These are phyloP conservation scores for Eupeodes corollae DNA, from an alignment of 1,140 invertebrate species.

Conservation along the genomic window DNA sequence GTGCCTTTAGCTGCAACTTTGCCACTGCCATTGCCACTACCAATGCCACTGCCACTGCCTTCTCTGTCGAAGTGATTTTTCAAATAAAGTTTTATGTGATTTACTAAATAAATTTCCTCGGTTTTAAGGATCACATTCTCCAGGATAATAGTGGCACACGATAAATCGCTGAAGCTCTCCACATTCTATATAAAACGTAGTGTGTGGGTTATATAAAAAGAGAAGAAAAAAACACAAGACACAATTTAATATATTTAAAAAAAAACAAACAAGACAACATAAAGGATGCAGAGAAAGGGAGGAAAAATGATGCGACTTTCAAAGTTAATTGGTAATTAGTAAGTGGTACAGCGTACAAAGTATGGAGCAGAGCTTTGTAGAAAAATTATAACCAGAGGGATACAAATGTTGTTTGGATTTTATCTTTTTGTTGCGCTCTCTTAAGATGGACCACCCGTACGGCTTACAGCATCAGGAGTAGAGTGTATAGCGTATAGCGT, in stretches of 20 bases:
- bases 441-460: too few species aligned
- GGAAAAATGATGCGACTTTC: too few species aligned
- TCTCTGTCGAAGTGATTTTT: slow-evolving; percentile 27
- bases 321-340: too few species aligned
- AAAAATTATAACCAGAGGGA: too few species aligned
- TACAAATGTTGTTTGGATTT: too few species aligned
- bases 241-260: neutral
- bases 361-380: too few species aligned
- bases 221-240: neutral
- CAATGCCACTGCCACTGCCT: too few species aligned
- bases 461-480: too few species aligned
- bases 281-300: neutral
- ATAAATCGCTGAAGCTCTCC: slow-evolving; percentile 35
- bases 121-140: slow-evolving; percentile 35
- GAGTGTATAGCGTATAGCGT: too few species aligned
- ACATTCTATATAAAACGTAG: slow-evolving; percentile 19
- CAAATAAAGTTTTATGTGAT: slow-evolving; percentile 38
- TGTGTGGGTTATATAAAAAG: neutral
- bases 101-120: slow-evolving; percentile 38
- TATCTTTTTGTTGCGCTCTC: too few species aligned
- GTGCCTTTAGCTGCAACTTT: slow-evolving; percentile 10
- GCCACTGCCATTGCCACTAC: slow-evolving; percentile 7
- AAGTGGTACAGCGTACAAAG: too few species aligned
- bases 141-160: slow-evolving; percentile 31
- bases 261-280: neutral